phyloP scores from a whole-genome alignment of 2,113 vertebrate species.

The Prunella himalayana region DNA sequence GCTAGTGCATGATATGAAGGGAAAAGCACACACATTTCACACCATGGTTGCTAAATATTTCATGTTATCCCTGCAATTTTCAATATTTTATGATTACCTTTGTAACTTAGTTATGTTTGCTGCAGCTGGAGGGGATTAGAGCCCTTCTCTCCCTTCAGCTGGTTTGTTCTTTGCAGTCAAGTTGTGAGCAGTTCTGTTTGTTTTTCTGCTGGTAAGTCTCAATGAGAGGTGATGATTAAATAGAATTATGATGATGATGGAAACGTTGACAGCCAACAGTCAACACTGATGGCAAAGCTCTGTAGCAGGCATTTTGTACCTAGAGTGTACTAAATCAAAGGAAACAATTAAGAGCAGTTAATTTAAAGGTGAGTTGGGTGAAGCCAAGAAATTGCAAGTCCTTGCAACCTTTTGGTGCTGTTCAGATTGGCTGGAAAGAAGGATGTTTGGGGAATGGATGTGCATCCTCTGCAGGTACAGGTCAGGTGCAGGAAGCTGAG shows the following conservation, averaged over 20 bases:
- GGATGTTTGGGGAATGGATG: neutral
- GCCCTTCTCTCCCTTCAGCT: neutral
- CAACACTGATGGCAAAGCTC: neutral
- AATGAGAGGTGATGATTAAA: neutral
- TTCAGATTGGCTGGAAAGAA: neutral
- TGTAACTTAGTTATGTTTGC: neutral
- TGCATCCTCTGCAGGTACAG: neutral
- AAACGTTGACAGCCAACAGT: neutral
- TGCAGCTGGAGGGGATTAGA: neutral
- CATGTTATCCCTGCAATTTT: neutral
- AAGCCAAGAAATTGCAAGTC: neutral
- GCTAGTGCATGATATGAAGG: neutral
- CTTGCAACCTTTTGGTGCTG: neutral
- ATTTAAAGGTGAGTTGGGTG: neutral
- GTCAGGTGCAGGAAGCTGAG: neutral
- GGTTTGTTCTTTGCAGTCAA: neutral
- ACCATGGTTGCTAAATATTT: accelerated
- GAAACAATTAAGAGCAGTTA: neutral
- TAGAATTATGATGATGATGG: neutral
- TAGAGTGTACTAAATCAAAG: neutral
- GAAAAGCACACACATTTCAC: neutral
- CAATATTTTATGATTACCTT: neutral
- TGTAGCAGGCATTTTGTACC: neutral
- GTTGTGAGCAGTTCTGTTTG: neutral
- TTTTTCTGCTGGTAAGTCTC: neutral